phyloP scores from a whole-genome alignment of 2,113 vertebrate genomes.

The Amazona vittata region DNA sequence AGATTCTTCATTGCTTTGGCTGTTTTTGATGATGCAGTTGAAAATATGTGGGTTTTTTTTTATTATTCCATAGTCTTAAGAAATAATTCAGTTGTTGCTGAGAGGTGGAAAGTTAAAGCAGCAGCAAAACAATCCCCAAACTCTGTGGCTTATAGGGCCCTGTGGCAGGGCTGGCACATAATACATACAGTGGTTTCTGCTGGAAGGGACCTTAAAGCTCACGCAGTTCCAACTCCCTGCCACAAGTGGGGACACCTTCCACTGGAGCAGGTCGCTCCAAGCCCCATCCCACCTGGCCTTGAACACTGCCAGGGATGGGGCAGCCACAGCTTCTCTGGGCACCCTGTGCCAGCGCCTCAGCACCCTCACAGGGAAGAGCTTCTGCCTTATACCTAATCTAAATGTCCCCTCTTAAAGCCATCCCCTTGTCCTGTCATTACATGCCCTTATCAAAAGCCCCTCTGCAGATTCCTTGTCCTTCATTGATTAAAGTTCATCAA shows the following conservation, averaged over 20 bases:
- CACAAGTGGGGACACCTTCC: neutral
- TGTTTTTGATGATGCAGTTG: neutral
- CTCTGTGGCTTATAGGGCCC: accelerated
- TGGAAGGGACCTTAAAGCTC: neutral
- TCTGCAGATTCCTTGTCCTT: neutral
- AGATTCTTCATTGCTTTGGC: neutral
- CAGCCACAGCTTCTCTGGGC: neutral
- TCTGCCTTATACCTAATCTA: neutral
- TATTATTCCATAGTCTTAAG: neutral
- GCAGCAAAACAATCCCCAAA: neutral
- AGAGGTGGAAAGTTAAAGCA: neutral
- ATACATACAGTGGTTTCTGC: neutral
- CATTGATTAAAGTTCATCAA: neutral
- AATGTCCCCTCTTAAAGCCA: neutral
- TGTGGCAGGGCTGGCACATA: too few species aligned
- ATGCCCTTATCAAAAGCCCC: neutral
- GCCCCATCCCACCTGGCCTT: neutral
- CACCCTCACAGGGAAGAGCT: neutral
- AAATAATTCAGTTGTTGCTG: neutral
- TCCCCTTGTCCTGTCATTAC: neutral
- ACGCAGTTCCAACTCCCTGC: neutral
- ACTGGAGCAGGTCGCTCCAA: neutral
- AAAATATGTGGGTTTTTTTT: accelerated
- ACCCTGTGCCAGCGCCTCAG: neutral
- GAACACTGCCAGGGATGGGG: neutral